A percentile compares a stretch with the other conserved stretches of the same genome.
These are phyloP conservation scores for Phaenicophaeus curvirostris DNA, from an alignment of 2,797 vertebrate species.

Conservation along the genomic window DNA sequence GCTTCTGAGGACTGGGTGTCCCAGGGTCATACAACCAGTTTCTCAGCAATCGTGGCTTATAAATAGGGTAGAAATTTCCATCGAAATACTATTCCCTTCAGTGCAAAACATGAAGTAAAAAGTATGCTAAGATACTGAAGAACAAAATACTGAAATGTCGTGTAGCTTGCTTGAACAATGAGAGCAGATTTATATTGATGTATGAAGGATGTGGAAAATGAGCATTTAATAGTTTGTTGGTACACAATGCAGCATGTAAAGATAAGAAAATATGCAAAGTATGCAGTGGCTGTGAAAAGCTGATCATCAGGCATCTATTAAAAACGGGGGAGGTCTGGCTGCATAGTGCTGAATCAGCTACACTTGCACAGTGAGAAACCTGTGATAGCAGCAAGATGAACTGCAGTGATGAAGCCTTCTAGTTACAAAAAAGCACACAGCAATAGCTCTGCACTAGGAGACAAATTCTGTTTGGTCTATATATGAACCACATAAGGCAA, in stretches of 20 bases:
- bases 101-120: neutral
- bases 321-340: neutral
- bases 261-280: neutral
- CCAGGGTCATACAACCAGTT: accelerated
- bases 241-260: neutral
- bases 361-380: neutral
- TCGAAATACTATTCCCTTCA: neutral
- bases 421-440: neutral
- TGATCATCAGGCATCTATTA: neutral
- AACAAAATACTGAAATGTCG: neutral
- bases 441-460: neutral
- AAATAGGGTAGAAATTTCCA: neutral
- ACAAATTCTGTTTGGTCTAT: neutral
- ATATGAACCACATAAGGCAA: neutral
- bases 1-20: neutral
- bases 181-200: neutral
- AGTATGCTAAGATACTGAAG: neutral
- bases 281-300: neutral
- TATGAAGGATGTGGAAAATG: neutral
- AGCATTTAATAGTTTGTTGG: neutral
- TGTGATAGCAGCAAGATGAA: neutral
- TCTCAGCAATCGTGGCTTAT: neutral
- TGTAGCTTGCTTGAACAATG: neutral
- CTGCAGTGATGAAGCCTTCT: neutral
- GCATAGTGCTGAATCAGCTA: neutral